phyloP scores from a whole-genome alignment of 2,888 invertebrate genomes.

The Lasioglossum calceatum region DNA sequence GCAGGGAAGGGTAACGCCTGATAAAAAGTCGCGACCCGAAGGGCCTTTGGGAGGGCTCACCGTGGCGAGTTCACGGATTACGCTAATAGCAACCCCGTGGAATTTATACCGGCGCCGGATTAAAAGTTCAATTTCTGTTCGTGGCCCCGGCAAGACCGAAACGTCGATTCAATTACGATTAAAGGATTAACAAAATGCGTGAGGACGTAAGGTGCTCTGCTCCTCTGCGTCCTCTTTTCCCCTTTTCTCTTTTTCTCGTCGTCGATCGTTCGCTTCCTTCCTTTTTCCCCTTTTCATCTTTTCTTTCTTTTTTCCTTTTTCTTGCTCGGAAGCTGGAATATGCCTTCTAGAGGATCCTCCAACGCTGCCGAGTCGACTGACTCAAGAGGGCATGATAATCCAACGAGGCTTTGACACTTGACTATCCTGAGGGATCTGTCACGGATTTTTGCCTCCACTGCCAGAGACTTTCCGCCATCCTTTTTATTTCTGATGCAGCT shows the following conservation, averaged over 20 bases:
- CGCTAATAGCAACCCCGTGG: slow-evolving; percentile 66
- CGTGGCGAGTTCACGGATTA: slow-evolving; percentile 65
- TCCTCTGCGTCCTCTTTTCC: not conserved
- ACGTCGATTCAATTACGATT: slow-evolving; percentile 68
- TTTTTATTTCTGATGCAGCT: not conserved
- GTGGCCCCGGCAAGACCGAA: slow-evolving; percentile 30
- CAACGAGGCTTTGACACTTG: slow-evolving; percentile 56
- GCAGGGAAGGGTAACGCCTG: slow-evolving; percentile 44
- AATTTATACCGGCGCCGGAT: slow-evolving; percentile 59
- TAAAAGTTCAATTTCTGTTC: slow-evolving; percentile 67
- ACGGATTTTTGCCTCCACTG: not conserved
- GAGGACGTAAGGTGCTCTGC: not conserved
- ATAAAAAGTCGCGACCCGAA: slow-evolving; percentile 65
- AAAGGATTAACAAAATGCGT: slow-evolving; percentile 49
- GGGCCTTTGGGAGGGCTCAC: slow-evolving; percentile 25
- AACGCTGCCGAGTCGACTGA: slow-evolving; percentile 54
- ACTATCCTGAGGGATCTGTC: slow-evolving; percentile 24
- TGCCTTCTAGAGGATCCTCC: slow-evolving; percentile 43
- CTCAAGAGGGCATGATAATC: slow-evolving; percentile 58
- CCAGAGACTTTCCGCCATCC: not conserved
- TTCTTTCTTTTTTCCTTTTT: not conserved
- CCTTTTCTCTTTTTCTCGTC: not conserved
- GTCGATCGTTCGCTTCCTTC: not conserved
- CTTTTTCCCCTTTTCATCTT: not conserved
- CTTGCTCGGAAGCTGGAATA: slow-evolving; percentile 29